Evolutionary conservation across 2,797 vertebrate species (phyloP), one percentile per base, ranked within the genome.

Genomic region (Tiaroga cobitis): DNA sequence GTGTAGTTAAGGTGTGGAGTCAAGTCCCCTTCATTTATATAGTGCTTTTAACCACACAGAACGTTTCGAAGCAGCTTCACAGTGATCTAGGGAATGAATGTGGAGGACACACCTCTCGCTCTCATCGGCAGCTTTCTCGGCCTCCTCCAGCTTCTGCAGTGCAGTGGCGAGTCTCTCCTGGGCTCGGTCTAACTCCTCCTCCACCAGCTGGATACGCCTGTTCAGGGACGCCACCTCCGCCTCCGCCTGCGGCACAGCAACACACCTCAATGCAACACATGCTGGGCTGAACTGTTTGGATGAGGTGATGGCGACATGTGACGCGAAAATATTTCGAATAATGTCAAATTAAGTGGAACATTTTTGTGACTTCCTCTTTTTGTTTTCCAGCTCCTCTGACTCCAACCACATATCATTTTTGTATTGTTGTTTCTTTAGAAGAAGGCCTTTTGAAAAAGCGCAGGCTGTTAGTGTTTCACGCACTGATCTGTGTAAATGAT

Each of bases 171-270:
- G 93, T 82, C 97, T 97, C 94, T 99, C 98, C 94, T 99, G 97
- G 9, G 98, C 97, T 32, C 97, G 92, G 92, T 99, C 98, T 95
- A 99, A 85, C 95, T 99, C 98, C 84, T 99, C 98, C 90, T 99
- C 97, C 49, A 99, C 98, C 91, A 99, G 96, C 95, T 99, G 98
- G 93, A 98, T 99, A 74, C 98, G 97, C 80, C 97, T 96, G 94
- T 98, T 98, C 86, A 99, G 95, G 87, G 97, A 99, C 4, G 98
- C 97, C 91, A 99, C 98, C 89, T 99, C 98, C 19, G 97, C 97
- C 92, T 99, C 98, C 0, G 98, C 97, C 98, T 99, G 86, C 0
- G 61, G 37, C 15, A 89, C 11, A 78, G 51, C 41, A 61, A 3
- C 69, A 9, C 39, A 43, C 69, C 18, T 21, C 43, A 51, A 69